Base-by-base conservation (phyloP, 1,140 invertebrate genomes). In the Pachypsylla venusta region DNA sequence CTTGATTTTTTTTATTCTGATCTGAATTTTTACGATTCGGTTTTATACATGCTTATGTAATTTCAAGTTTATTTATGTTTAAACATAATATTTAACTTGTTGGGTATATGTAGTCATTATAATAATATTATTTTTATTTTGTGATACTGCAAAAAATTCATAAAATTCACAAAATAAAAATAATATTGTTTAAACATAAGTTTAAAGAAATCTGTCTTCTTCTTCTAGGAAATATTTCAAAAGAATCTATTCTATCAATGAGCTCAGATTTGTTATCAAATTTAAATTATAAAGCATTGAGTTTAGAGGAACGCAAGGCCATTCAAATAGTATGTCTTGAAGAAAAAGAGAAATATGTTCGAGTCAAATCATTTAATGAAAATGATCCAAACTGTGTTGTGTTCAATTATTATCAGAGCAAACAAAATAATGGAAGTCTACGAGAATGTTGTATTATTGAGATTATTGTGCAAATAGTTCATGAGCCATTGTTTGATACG, bases 401-500 rank as follows among this genome's bases (percentile, higher is more conserved):
- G 42, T 22, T 48, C 4, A 48, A 48, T 19, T 48, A 48, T 22
- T 48, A 48, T 48, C 42, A 48, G 42, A 48, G 42, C 42, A 7
- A 22, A 22, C 42, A 16, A 16, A 35, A 35, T 16, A 35, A 35
- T 10, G 30, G 10, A 16, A 48, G 42, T 48, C 30, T 48, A 22
- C 5, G 42, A 19, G 42, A 48, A 22, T 48, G 7, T 48, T 48
- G 42, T 48, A 19, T 48, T 48, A 4, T 48, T 3, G 42, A 48
- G n/a, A 48, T 48, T 10, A 7, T 48, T n/a, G 42, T 48, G 7
- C n/a, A 48, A 22, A 48, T 48, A 4, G 22, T 48, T 48, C 22
- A n/a, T 19, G 42, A 48, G 42, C 42, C 42, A 4, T 22, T 48
- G 42, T 48, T 48, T 48, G 42, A 48, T 22, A 48, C 42, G 42